Percentiles rank a stretch among this genome's conserved stretches.
phyloP scores from a whole-genome alignment of 2,797 vertebrate species.

The Silurus lanzhouensis region DNA sequence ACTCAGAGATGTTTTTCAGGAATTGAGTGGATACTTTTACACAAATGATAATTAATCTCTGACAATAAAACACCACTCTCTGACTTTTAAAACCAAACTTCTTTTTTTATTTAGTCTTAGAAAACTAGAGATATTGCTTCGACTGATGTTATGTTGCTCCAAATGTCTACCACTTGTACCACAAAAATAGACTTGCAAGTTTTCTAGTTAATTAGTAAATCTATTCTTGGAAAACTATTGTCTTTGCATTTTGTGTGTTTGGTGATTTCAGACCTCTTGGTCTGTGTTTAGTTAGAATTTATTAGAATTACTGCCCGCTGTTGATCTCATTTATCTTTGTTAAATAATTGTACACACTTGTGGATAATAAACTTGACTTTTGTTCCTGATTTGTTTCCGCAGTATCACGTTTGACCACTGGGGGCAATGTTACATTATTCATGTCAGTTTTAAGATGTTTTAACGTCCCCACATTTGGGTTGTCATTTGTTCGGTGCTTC shows the following conservation, averaged over 20 bases:
- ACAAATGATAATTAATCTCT: no score
- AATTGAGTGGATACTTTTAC: no score
- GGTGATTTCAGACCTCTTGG: background rate
- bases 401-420: background rate
- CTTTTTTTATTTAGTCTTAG: no score
- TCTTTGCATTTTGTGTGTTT: background rate
- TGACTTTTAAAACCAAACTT: no score
- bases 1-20: no score
- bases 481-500: background rate
- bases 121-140: no score
- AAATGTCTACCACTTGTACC: background rate
- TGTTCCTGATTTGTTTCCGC: background rate
- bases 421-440: background rate
- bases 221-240: background rate
- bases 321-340: no score
- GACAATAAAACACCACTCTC: no score
- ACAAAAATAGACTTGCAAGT: background rate
- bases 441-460: background rate
- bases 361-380: background rate
- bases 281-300: background rate
- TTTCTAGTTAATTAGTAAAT: background rate
- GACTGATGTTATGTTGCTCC: background rate
- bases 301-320: no score
- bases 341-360: no score
- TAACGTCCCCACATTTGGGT: background rate